Evolutionary conservation across 1,140 invertebrate species (phyloP).

Genomic region (Cherax destructor): DNA sequence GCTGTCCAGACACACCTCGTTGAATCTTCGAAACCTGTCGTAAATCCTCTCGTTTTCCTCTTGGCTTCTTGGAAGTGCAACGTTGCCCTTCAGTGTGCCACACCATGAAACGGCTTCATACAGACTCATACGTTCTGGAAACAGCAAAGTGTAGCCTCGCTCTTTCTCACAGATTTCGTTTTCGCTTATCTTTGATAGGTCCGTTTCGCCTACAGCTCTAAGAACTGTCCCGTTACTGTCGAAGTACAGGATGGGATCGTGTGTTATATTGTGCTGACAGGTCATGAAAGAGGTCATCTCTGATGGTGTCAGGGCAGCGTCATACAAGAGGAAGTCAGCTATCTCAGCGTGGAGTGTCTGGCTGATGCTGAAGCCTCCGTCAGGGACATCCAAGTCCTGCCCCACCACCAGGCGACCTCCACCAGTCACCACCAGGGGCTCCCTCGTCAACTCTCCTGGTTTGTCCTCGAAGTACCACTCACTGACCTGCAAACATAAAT

Average conservation of each 20-base stretch:
- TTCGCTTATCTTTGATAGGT: background rate
- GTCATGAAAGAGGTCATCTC: background rate
- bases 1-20: constrained; percentile 4
- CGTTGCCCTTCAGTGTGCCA: background rate
- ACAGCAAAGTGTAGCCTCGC: background rate
- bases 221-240: background rate
- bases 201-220: background rate
- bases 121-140: constrained; percentile 17
- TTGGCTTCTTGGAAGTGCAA: background rate
- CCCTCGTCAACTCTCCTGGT: background rate
- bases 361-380: background rate
- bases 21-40: constrained; percentile 8
- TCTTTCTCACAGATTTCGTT: background rate
- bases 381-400: constrained; percentile 11
- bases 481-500: too few species aligned
- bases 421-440: constrained; percentile 10
- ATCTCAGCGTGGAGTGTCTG: constrained; percentile 20
- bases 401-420: constrained; percentile 34
- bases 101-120: background rate
- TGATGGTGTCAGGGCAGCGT: background rate
- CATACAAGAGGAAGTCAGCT: background rate
- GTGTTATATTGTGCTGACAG: background rate
- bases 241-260: background rate
- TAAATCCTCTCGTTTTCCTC: background rate
- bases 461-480: too few species aligned